A percentile compares a stretch with the other conserved stretches of the same genome.
These are phyloP conservation scores for Myzus persicae DNA, from an alignment of 1,140 invertebrate genomes.

Conservation along the genomic window DNA sequence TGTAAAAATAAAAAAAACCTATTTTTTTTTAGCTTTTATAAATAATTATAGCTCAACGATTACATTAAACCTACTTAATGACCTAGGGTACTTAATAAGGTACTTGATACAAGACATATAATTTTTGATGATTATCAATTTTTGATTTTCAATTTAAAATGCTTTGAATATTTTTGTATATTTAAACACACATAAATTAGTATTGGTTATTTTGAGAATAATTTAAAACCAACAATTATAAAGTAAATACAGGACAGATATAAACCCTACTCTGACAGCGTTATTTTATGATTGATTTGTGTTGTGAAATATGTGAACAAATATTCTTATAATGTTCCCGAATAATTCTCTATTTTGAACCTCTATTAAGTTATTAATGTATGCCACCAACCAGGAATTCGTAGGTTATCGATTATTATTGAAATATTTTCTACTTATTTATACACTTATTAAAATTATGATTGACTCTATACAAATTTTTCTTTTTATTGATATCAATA, in stretches of 20 bases:
- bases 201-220: background rate
- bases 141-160: background rate
- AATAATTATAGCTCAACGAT: too few species aligned
- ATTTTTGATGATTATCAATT: background rate
- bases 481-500: background rate
- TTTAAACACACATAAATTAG: background rate
- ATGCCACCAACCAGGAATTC: background rate
- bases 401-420: background rate
- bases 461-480: background rate
- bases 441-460: background rate
- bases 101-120: background rate
- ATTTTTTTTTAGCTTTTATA: too few species aligned
- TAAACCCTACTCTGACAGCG: background rate
- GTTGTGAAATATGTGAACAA: background rate
- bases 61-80: background rate
- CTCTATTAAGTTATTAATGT: background rate
- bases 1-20: too few species aligned
- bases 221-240: background rate
- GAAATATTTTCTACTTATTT: background rate
- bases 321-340: background rate
- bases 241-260: background rate
- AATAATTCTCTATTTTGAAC: background rate
- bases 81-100: background rate
- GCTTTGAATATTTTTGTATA: background rate
- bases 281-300: background rate